Base-by-base conservation (phyloP, 2,797 vertebrate genomes). In the Centroberyx gerrardi region DNA sequence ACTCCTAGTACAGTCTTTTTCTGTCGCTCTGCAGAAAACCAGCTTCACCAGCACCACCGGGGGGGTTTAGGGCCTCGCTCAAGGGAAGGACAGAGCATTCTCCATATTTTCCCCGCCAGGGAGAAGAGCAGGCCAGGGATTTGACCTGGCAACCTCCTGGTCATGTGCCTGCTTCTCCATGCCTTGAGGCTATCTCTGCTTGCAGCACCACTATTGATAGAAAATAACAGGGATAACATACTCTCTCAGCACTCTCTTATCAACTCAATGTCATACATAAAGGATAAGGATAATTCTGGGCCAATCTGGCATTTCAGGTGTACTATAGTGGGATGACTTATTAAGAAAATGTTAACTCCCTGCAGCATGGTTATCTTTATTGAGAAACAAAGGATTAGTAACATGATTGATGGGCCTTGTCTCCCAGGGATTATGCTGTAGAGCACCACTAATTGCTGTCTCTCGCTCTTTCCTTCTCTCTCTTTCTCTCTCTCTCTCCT, bases 341-440 rank as follows among this genome's bases (percentile, higher is more conserved):
- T 92, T 87, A 93, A 92, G 90, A 87, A 89, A 92, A 90, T 90
- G 92, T 91, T 90, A 91, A 89, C 87, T 92, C 91, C 91, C 90
- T 79, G 78, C 86, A 91, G 90, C 90, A 66, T 74, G 83, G 90
- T 94, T 93, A 92, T 92, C 93, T 92, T 91, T 88, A 90, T 90
- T 85, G 90, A 90, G 89, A 91, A 93, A 92, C 90, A 93, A 92
- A 92, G 91, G 90, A 91, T 92, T 92, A 92, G 88, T 81, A 83
- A 55, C 75, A 72, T 92, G 93, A 94, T 92, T 92, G 93, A 94
- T 94, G 90, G 91, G 87, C 78, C 88, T 82, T 80, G 93, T 92
- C 93, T 93, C 88, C 65, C 0, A 86, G 92, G 92, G 91, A 92
- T 92, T 90, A 90, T 68, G 83, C 90, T 87, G 90, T 77, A 87